Conservation (phyloP, 2,797 vertebrate genomes). For the Myotis planiceps region DNA sequence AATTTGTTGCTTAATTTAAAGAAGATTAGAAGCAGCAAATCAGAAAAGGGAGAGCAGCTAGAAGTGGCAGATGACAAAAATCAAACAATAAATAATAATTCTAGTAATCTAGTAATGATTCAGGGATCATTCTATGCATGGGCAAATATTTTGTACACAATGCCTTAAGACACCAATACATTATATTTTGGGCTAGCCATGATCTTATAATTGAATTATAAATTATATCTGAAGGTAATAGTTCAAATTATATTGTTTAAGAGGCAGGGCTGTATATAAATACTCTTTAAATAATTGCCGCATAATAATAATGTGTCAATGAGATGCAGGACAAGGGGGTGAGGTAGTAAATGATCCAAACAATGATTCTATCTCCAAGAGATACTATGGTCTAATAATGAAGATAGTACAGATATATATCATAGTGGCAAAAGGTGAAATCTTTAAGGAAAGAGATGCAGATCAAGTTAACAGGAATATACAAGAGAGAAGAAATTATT, state of each 20-base stretch:
- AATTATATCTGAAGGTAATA: background rate
- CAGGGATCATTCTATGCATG: background rate
- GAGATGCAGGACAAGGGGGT: background rate
- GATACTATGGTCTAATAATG: background rate
- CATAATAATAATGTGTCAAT: background rate
- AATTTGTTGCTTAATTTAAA: background rate
- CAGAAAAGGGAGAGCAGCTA: background rate
- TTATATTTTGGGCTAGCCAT: background rate
- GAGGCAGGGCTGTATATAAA: background rate
- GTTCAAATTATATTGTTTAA: background rate
- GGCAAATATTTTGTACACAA: background rate
- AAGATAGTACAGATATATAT: background rate
- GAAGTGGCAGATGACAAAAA: background rate
- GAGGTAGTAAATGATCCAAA: background rate
- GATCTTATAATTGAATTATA: background rate
- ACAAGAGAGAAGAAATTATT: background rate
- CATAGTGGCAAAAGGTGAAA: background rate
- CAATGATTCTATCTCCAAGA: background rate
- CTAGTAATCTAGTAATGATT: background rate
- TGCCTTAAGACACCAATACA: background rate
- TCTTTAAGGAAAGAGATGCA: background rate
- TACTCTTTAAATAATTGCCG: background rate
- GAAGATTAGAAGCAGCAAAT: background rate
- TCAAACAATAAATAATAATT: background rate
- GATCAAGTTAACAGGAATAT: background rate